Evolutionary conservation across 2,888 invertebrate species (phyloP).

Genomic region (Pollenia amentaria): DNA sequence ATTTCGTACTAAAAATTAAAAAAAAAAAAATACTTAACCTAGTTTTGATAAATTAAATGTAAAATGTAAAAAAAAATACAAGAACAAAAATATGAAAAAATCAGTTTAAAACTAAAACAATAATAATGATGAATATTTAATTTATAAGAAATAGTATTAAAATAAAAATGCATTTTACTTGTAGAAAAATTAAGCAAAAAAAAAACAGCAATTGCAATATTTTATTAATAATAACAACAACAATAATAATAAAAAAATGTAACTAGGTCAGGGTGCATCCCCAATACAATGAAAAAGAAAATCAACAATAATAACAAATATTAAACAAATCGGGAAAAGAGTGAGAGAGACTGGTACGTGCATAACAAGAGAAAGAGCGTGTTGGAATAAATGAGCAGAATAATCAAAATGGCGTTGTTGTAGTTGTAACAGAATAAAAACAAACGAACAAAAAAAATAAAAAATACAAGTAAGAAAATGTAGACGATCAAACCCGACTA

Average conservation of each 20-base stretch:
- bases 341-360: slow-evolving; percentile 6
- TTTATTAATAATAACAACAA: slow-evolving; percentile 72
- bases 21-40: slow-evolving; percentile 45
- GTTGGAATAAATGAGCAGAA: slow-evolving; percentile 5
- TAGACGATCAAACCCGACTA: no score
- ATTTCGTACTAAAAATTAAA: slow-evolving; percentile 40
- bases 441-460: not conserved
- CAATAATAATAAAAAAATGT: slow-evolving; percentile 75
- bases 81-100: not conserved
- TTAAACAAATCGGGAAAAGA: slow-evolving; percentile 10
- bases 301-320: slow-evolving; percentile 42
- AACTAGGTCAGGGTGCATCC: slow-evolving; percentile 84
- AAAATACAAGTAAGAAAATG: no score
- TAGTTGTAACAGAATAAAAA: slow-evolving; percentile 2
- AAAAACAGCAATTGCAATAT: slow-evolving; percentile 68
- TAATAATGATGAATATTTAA: slow-evolving; percentile 60
- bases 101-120: slow-evolving; percentile 58
- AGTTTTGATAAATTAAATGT: slow-evolving; percentile 32
- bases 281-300: slow-evolving; percentile 71
- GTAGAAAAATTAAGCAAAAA: slow-evolving; percentile 45
- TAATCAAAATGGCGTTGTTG: slow-evolving; percentile 31
- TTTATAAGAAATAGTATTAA: slow-evolving; percentile 20
- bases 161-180: slow-evolving; percentile 67
- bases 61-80: slow-evolving; percentile 26
- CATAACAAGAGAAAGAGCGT: slow-evolving; percentile 6